phyloP scores from a whole-genome alignment of 2,113 vertebrate genomes.

The Plectropomus leopardus region DNA sequence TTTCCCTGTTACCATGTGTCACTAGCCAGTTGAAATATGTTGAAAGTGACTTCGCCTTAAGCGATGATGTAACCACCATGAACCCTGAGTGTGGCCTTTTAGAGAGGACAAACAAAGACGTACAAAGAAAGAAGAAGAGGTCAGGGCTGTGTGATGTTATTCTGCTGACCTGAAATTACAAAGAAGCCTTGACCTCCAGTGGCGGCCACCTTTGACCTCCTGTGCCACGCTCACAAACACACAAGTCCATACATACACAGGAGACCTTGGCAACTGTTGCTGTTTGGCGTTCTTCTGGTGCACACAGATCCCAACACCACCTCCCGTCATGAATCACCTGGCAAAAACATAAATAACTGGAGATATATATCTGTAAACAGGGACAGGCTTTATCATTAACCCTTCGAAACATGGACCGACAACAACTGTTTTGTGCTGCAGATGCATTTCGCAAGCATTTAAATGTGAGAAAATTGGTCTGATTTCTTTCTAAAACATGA shows the following conservation, averaged over 20 bases:
- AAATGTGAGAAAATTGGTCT: too few relatives aligned
- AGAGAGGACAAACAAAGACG: conserved; percentile 16
- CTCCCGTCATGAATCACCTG: conserved; percentile 40
- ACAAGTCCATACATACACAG: conserved; percentile 28
- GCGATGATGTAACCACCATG: conserved; percentile 25
- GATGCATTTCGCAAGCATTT: too few relatives aligned
- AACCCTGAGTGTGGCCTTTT: neutral
- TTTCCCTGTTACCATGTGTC: neutral
- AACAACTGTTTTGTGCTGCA: too few relatives aligned
- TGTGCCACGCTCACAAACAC: conserved; percentile 16
- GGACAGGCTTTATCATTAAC: neutral
- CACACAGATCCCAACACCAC: conserved; percentile 59
- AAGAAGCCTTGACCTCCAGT: conserved; percentile 46
- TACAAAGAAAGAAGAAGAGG: conserved; percentile 7
- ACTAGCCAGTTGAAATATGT: neutral
- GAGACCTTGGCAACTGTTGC: conserved; percentile 82
- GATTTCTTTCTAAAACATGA: too few relatives aligned
- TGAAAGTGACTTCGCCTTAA: neutral
- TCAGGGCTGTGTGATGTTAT: neutral
- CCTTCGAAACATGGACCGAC: too few relatives aligned
- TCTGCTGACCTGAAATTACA: conserved; percentile 45
- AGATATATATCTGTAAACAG: neutral
- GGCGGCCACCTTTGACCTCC: conserved; percentile 15
- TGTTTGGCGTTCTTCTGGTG: conserved; percentile 64
- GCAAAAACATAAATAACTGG: neutral